phyloP scores from a whole-genome alignment of 2,797 vertebrate genomes.

The Esox masquinongy region DNA sequence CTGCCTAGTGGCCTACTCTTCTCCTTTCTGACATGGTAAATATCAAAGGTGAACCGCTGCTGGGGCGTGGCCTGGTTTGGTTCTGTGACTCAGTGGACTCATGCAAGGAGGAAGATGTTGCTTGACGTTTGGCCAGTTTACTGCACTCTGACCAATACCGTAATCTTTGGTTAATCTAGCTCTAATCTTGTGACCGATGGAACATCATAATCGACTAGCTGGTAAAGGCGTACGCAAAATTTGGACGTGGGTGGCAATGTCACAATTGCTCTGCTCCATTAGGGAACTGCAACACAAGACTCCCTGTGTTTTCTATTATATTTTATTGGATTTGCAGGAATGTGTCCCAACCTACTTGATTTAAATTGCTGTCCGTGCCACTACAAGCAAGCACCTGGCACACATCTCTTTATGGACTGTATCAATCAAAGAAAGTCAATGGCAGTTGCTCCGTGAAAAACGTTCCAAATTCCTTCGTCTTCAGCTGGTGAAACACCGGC shows the following conservation, averaged over 20 bases:
- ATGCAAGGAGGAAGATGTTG: neutral
- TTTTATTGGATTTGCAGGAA: neutral
- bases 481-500: conserved; percentile 50
- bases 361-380: neutral
- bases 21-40: conserved; percentile 38
- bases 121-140: neutral
- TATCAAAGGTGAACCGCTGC: conserved; percentile 54
- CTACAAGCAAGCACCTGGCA: conserved; percentile 19
- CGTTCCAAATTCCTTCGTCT: conserved; percentile 57
- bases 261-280: neutral
- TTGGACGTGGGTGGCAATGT: neutral
- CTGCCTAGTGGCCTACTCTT: conserved; percentile 31
- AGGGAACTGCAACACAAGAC: too few species aligned
- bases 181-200: neutral
- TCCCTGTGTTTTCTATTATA: too few species aligned
- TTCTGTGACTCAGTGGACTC: conserved; percentile 38
- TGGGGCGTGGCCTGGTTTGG: conserved; percentile 30
- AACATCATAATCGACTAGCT: neutral
- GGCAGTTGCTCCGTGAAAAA: conserved; percentile 54
- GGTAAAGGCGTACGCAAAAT: neutral
- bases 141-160: neutral
- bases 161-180: neutral
- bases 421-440: conserved; percentile 24
- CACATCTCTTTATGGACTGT: neutral
- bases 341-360: neutral